Conservation (phyloP, 1,140 invertebrate genomes). For the Ceratina japonica region DNA sequence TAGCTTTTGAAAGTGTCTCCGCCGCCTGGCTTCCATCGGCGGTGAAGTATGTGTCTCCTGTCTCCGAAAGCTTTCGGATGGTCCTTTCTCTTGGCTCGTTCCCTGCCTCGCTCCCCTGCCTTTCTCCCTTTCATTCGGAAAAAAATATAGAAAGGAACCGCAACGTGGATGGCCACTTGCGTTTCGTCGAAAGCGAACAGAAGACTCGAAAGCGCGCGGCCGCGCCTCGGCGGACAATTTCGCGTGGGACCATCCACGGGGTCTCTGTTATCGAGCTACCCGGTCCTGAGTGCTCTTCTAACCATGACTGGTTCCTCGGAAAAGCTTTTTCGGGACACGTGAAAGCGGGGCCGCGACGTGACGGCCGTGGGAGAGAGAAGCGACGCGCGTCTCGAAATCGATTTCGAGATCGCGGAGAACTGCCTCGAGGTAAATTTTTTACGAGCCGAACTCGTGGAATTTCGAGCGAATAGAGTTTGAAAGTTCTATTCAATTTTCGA, state of each 20-base stretch:
- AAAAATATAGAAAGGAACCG: conserved; percentile 47
- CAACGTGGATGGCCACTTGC: conserved; percentile 49
- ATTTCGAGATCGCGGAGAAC: neutral
- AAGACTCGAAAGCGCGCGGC: neutral
- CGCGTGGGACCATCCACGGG: conserved; percentile 42
- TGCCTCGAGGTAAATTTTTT: neutral
- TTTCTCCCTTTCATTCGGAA: conserved; percentile 50
- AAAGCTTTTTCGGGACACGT: conserved; percentile 34
- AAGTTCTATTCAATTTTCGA: neutral
- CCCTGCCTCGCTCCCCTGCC: too few relatives aligned
- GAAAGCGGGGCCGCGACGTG: neutral
- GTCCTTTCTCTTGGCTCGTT: conserved; percentile 44
- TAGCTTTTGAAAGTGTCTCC: conserved; percentile 55
- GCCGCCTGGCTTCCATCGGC: neutral
- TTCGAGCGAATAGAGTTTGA: neutral
- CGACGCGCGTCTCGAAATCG: neutral
- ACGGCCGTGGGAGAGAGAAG: neutral
- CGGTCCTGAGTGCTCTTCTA: conserved; percentile 48
- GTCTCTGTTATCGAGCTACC: conserved; percentile 46
- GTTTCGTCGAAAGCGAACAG: conserved; percentile 29
- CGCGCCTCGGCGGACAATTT: conserved; percentile 48
- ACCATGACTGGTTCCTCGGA: conserved; percentile 1
- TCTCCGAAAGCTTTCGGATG: conserved; percentile 24
- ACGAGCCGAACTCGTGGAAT: neutral
- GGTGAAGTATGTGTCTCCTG: conserved; percentile 14